Evolutionary conservation across 1,140 invertebrate genomes (phyloP), one percentile per base, ranked within the genome.

Genomic region (Drosophila watanabei): DNA sequence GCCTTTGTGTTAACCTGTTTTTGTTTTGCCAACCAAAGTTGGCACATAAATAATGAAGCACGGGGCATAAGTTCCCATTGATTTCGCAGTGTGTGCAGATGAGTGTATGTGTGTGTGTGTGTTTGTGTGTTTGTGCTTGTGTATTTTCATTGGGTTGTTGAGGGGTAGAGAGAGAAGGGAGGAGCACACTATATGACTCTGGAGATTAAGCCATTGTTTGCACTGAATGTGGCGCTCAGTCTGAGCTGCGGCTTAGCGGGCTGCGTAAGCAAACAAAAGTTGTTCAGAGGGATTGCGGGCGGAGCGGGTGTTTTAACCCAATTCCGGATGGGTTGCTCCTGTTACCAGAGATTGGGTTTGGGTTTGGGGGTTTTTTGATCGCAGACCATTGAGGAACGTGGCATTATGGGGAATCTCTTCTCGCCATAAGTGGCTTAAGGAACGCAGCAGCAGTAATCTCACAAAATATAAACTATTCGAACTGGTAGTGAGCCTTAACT

Each of bases 181-280:
- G 35, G 60, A 58, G 66, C 62, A 58, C 35, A 75, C 83, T 82
- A 87, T 91, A 91, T 91, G 88, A 91, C 87, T 87, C 87, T 79
- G 60, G 88, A 91, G 86, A 90, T 90, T 90, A 90, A 91, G 88
- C 83, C 66, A 88, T 91, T 91, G 88, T 91, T 90, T 84, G 78
- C 75, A 65, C 76, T 75, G 65, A 65, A 85, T 66, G 48, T 58
- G 81, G 65, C 59, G 80, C 65, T 79, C 79, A 72, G 75, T 78
- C 79, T 90, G 79, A 90, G 79, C 75, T 75, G 78, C 79, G 82
- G 85, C 72, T 88, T 91, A 90, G 83, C 79, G 64, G 68, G 65
- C 68, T 89, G 83, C 83, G 77, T 77, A 77, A 35, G 68, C 75
- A 80, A 89, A 65, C 58, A 78, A 69, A 75, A 75, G 71, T 75